Evolutionary conservation across 2,888 invertebrate genomes (phyloP).

Genomic region (Agrilus cyanescens): DNA sequence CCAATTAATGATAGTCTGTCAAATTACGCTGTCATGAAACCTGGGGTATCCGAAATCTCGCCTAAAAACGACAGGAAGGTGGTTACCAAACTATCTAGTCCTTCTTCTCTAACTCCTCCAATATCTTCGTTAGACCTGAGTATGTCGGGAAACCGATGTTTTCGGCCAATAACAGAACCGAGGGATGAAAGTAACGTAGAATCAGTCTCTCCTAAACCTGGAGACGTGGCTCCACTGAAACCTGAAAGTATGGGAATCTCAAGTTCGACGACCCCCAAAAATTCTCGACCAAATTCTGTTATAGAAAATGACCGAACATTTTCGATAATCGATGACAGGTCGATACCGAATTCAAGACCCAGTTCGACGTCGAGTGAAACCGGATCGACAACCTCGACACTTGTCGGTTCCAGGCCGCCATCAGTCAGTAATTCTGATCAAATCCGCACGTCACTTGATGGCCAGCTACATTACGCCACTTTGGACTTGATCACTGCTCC

Average conservation of each 20-base stretch:
- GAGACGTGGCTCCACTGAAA: constrained; percentile 14
- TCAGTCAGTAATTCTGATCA: constrained; percentile 27
- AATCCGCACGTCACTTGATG: constrained; percentile 29
- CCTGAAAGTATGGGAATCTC: constrained; percentile 9
- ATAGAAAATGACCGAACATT: constrained; percentile 14
- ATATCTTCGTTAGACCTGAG: constrained; percentile 16
- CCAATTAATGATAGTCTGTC: constrained; percentile 20
- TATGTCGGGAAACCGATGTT: constrained; percentile 8
- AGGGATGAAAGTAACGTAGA: constrained; percentile 9
- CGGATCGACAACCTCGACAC: constrained; percentile 28
- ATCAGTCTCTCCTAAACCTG: constrained; percentile 13
- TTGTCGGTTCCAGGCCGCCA: constrained; percentile 32
- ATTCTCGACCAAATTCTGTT: constrained; percentile 15
- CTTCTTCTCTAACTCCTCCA: constrained; percentile 23
- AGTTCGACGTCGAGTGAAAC: constrained; percentile 32
- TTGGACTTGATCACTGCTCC: constrained; percentile 44
- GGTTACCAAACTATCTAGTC: constrained; percentile 14
- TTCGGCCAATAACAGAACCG: constrained; percentile 18
- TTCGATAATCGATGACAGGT: constrained; percentile 14
- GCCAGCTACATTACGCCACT: constrained; percentile 52
- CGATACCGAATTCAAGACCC: constrained; percentile 25
- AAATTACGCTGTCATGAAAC: constrained; percentile 42
- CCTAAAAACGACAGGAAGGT: constrained; percentile 15
- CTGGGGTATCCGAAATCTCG: constrained; percentile 13
- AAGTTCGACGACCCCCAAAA: constrained; percentile 8